Conservation (phyloP, 2,797 vertebrate genomes). For the Mallotus villosus region DNA sequence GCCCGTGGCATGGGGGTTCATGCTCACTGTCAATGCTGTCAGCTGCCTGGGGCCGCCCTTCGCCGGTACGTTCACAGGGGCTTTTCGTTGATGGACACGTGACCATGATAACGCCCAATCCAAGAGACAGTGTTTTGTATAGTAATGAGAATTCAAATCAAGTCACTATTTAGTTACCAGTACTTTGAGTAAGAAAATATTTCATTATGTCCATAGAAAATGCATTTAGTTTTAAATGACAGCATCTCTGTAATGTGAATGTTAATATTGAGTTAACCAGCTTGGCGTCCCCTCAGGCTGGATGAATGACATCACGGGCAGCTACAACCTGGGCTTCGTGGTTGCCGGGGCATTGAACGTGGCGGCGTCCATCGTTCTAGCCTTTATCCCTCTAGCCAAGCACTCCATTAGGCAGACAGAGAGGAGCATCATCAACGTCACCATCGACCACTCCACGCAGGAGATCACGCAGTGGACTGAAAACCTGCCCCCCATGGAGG, state of each 20-base stretch:
- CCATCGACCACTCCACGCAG: conserved; percentile 10
- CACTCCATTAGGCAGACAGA: conserved; percentile 6
- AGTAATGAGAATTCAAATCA: not conserved
- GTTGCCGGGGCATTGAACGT: conserved; percentile 24
- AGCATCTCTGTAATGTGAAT: not conserved
- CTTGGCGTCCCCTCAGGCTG: conserved; percentile 21
- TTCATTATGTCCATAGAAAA: not conserved
- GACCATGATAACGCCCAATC: no score
- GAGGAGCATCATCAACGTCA: conserved; percentile 28
- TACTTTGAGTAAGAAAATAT: not conserved
- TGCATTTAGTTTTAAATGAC: no score
- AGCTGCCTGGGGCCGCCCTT: conserved; percentile 13
- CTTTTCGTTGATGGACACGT: not conserved
- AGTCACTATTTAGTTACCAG: not conserved
- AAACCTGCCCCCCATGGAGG: not conserved
- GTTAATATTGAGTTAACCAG: not conserved
- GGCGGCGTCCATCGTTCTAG: conserved; percentile 17
- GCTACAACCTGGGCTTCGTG: conserved; percentile 28
- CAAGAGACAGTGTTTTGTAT: not conserved
- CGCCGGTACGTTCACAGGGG: not conserved
- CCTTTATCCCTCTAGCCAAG: conserved; percentile 20
- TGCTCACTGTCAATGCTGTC: conserved; percentile 27
- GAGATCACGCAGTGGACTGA: conserved; percentile 23
- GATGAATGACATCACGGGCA: conserved; percentile 29
- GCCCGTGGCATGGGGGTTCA: conserved; percentile 51